Base-by-base conservation (phyloP, 2,888 invertebrate genomes). In the Plutella xylostella region DNA sequence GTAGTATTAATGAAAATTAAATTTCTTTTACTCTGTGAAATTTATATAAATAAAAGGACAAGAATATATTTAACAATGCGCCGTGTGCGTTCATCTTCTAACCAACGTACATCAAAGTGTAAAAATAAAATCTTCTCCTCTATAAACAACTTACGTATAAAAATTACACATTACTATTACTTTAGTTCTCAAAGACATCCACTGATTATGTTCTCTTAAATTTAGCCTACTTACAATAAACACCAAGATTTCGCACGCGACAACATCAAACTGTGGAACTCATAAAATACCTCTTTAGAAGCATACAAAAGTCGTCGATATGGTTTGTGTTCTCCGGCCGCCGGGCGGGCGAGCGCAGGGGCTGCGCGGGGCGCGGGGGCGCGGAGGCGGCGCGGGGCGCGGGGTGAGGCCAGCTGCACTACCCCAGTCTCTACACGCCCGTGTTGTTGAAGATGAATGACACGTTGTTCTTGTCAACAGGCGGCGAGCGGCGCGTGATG, bases 381-480 rank as follows among this genome's bases (percentile, higher is more conserved):
- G 9, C 28, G 28, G 28, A 28, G 11, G 11, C 45, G 50, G 52
- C 54, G 55, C 47, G 64, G 67, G 64, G 62, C 48, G 18, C 14
- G 28, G 56, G 49, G 48, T 51, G 53, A 54, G 56, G 58, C 60
- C 58, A 54, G 39, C 15, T 48, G 44, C 22, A 47, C 37, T 45
- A 39, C 46, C 43, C 43, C 39, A 11, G 11, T 2, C 40, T 25
- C 83, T 90, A 91, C 54, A 91, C 91, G 38, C 91, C 91, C n/a
- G 90, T 90, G 68, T 91, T 90, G 64, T 91, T 91, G 74, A 88
- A 89, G 48, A 89, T 89, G 57, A 85, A 85, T 7, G 84, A 84
- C 12, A 85, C 84, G 3, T 79, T 80, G 48, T 80, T 78, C 57
- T 83, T 82, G 49, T 84, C 84, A 28, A 76, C 72, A 0, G 85